phyloP scores from a whole-genome alignment of 2,797 vertebrate genomes.

The Scolopax rusticola region DNA sequence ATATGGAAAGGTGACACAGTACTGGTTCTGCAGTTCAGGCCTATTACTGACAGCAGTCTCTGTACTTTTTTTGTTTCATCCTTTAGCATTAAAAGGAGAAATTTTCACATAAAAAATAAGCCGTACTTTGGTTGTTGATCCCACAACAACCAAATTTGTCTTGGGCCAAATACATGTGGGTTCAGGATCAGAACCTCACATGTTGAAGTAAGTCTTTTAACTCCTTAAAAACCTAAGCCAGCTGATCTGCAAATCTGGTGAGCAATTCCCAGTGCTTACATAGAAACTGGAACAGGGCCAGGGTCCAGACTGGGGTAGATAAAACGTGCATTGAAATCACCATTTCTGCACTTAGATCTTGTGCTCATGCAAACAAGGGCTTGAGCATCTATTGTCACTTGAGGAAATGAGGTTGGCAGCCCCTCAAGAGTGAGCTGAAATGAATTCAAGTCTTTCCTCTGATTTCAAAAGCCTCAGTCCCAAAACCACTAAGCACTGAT shows the following conservation, averaged over 20 bases:
- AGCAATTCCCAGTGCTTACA: not conserved
- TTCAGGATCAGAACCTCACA: not conserved
- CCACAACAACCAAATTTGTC: not conserved
- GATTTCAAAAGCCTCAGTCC: not conserved
- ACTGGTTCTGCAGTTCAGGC: not conserved
- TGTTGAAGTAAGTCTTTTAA: not conserved
- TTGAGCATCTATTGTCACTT: not conserved
- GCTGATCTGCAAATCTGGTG: not conserved
- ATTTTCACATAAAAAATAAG: not conserved
- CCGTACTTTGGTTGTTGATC: accelerated
- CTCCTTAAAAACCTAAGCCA: not conserved
- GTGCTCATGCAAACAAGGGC: not conserved
- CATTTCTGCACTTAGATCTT: not conserved
- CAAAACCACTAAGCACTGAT: not conserved
- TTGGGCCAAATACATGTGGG: accelerated
- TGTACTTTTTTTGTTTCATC: not conserved
- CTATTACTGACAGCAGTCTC: not conserved
- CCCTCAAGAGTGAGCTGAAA: accelerated
- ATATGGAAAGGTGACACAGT: not conserved
- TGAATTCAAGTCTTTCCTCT: not conserved
- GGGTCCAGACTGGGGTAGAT: not conserved
- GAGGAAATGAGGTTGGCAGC: not conserved
- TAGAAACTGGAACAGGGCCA: not conserved
- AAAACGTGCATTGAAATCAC: not conserved
- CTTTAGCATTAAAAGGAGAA: not conserved